These are phyloP conservation scores for Esox niger DNA, from an alignment of 2,113 vertebrate species.

Conservation along the genomic window DNA sequence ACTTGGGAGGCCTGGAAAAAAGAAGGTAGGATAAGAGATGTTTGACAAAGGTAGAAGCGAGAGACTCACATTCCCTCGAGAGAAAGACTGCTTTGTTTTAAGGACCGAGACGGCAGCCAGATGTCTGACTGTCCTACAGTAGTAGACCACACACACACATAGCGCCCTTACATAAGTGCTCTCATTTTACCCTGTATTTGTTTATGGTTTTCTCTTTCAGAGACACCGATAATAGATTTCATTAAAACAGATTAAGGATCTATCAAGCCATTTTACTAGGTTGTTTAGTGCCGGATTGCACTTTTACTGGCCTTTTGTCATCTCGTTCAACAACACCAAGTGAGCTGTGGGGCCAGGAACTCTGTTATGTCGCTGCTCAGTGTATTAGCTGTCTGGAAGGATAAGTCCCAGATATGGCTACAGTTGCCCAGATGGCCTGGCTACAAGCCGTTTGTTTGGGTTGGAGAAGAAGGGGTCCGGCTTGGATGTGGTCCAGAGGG, in stretches of 20 bases:
- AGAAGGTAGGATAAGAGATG: not conserved
- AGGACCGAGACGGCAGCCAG: conserved; percentile 9
- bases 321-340: not conserved
- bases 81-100: conserved; percentile 19
- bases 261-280: not conserved
- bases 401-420: not conserved
- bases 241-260: not conserved
- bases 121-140: conserved; percentile 7
- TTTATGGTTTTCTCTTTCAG: not conserved
- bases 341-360: not conserved
- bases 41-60: not conserved
- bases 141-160: conserved; percentile 15
- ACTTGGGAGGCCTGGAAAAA: not conserved
- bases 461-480: not conserved
- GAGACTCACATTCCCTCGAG: not conserved
- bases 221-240: not conserved
- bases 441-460: not conserved
- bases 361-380: too few species aligned
- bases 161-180: not conserved
- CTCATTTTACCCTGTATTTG: not conserved
- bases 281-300: not conserved
- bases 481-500: not conserved
- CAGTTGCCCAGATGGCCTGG: not conserved
- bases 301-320: not conserved
- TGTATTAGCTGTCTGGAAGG: not conserved